Evolutionary conservation across 2,888 invertebrate genomes (phyloP).

Genomic region (Netelia virgata): DNA sequence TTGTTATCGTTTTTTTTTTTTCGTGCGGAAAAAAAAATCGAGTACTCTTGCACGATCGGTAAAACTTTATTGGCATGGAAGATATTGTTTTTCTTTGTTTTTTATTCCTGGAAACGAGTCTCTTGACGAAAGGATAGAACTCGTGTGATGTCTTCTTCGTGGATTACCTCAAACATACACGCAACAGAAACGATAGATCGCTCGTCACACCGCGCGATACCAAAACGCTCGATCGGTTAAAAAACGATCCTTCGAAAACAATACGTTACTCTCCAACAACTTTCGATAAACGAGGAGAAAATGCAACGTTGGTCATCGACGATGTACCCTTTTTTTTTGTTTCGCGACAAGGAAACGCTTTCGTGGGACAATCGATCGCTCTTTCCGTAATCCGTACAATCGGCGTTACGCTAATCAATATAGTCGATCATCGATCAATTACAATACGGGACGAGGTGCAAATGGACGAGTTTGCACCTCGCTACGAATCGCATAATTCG

Average conservation of each 20-base stretch:
- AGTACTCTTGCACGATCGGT: conserved; percentile 10
- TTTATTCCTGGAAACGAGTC: conserved; percentile 3
- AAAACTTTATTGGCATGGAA: conserved; percentile 54
- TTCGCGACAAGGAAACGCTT: conserved; percentile 37
- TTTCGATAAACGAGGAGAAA: conserved; percentile 71
- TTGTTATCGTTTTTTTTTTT: conserved; percentile 7
- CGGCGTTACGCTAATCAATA: conserved; percentile 52
- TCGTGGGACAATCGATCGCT: conserved; percentile 50
- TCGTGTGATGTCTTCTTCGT: not conserved
- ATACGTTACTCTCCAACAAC: conserved; percentile 65
- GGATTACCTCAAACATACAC: conserved; percentile 26
- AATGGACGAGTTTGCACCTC: conserved; percentile 64
- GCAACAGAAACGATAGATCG: conserved; percentile 48
- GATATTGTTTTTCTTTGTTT: conserved; percentile 25
- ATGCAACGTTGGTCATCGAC: conserved; percentile 63
- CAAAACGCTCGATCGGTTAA: conserved; percentile 15
- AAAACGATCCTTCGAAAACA: conserved; percentile 39
- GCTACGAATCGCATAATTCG: conserved; percentile 52
- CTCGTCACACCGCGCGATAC: conserved; percentile 32
- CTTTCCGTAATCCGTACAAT: conserved; percentile 60
- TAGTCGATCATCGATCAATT: conserved; percentile 58
- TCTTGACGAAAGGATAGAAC: not conserved
- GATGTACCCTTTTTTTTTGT: conserved; percentile 10
- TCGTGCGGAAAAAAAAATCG: conserved; percentile 2
- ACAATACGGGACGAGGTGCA: conserved; percentile 55